Base-by-base conservation (phyloP, 37 sponge, comb jelly and placozoan species). In the Ephydatia muelleri region DNA sequence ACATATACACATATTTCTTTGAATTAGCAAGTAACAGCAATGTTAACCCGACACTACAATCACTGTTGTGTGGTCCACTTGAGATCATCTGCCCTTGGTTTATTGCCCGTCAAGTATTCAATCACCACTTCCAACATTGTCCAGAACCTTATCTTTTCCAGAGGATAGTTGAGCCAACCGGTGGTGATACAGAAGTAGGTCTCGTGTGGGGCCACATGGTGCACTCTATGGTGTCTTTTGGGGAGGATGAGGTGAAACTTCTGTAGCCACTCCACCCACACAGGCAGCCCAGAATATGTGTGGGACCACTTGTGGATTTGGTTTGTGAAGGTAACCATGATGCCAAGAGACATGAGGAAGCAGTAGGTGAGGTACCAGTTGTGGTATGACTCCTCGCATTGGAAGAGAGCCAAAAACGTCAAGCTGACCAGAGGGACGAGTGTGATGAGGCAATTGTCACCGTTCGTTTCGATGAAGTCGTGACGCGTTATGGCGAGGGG, bases 221-320 rank as follows among this genome's bases (percentile, higher is more conserved):
- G 90, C 27, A 85, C n/a, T n/a, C 72, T 75, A 76, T 91, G 91
- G 30, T 87, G 91, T 13, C 2, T n/a, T 27, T 73, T 66, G 28
- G 91, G 91, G 67, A 91, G 70, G 37, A 91, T 73, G 8, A 91
- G 38, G 72, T 91, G 91, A 27, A 28, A 34, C 21, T 91, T 76
- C 40, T 79, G 91, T 3, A 91, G 83, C 74, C 68, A 35, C 14
- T 80, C 39, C 21, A 91, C 87, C 87, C 83, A 88, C 34, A 9
- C 27, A 9, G 91, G 91, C 9, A 78, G 23, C 35, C 79, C 83
- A 21, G 39, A 31, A 35, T 89, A 32, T 36, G 88, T 83, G 65
- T 91, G 91, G 19, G 86, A 39, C 91, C 87, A 91, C 72, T 91
- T 91, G 68, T 91, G 92, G 34, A 76, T 81, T 32, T 91, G 92